Percentiles rank a stretch among this genome's conserved stretches.
Conservation (phyloP, 2,113 vertebrate genomes). For the Podilymbus podiceps region DNA sequence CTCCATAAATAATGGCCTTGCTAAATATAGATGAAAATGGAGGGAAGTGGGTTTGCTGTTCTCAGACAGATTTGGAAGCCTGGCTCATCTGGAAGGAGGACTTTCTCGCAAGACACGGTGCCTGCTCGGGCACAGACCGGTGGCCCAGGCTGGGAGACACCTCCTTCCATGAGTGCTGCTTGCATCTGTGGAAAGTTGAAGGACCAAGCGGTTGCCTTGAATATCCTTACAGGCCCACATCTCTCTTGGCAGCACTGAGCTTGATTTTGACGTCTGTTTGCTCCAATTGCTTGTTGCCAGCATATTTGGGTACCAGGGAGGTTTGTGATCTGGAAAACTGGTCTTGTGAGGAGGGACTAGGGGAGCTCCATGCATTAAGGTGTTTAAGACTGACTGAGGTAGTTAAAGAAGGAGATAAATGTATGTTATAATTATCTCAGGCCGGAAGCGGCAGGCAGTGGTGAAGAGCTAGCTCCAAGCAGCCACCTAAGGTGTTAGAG, state of each 20-base stretch:
- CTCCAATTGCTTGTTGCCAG: not conserved
- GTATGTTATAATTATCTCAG: not conserved
- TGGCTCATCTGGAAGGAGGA: not conserved
- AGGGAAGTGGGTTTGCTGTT: not conserved
- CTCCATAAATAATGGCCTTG: not conserved
- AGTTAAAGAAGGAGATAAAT: not conserved
- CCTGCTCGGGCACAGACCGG: not conserved
- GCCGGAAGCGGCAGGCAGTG: not conserved
- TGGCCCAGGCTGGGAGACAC: not conserved
- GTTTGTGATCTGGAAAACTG: not conserved
- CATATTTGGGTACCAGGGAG: not conserved
- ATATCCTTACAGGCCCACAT: not conserved
- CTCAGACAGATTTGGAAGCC: not conserved
- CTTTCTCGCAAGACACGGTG: not conserved
- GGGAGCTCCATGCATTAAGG: fast-evolving
- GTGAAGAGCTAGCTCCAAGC: not conserved
- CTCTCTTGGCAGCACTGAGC: not conserved
- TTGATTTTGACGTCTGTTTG: fast-evolving
- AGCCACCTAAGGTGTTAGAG: not conserved
- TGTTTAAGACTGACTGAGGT: not conserved
- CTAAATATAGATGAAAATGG: not conserved
- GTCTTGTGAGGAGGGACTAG: not conserved
- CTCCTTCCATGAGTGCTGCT: not conserved
- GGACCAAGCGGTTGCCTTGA: not conserved
- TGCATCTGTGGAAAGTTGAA: not conserved